A percentile compares a stretch with the other conserved stretches of the same genome.
Conservation (phyloP, 2,797 vertebrate species). For the Diglossa cyanea region DNA sequence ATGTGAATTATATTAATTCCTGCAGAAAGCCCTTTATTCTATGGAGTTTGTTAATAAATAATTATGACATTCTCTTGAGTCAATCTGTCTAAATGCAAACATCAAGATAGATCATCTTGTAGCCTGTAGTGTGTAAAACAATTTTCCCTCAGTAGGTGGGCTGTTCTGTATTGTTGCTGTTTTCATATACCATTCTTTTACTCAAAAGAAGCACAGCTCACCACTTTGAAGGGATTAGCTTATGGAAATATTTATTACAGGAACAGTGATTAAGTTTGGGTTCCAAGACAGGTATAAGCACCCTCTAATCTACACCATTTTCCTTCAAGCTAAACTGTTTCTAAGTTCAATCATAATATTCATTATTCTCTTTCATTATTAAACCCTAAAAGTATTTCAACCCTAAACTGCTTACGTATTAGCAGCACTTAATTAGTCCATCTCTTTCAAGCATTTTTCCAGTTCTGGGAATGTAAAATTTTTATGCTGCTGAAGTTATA, state of each 20-base stretch:
- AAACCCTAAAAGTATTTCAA: not conserved
- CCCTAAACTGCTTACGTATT: not conserved
- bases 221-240: not conserved
- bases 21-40: not conserved
- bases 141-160: not conserved
- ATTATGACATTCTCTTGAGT: not conserved
- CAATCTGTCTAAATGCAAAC: not conserved
- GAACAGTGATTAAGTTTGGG: not conserved
- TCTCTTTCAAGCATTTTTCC: not conserved
- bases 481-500: not conserved
- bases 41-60: not conserved
- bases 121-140: not conserved
- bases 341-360: not conserved
- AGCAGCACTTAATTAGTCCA: not conserved
- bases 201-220: not conserved
- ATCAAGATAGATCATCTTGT: not conserved
- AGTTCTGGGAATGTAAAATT: not conserved
- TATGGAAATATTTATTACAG: conserved; percentile 11
- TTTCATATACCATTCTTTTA: not conserved
- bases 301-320: not conserved
- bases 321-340: not conserved
- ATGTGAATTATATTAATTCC: not conserved
- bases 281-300: not conserved
- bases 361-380: not conserved
- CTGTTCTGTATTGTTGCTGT: not conserved